A percentile compares a stretch with the other conserved stretches of the same genome.
These are phyloP conservation scores for Daubentonia madagascariensis DNA, from an alignment of 2,113 vertebrate genomes.

Conservation along the genomic window DNA sequence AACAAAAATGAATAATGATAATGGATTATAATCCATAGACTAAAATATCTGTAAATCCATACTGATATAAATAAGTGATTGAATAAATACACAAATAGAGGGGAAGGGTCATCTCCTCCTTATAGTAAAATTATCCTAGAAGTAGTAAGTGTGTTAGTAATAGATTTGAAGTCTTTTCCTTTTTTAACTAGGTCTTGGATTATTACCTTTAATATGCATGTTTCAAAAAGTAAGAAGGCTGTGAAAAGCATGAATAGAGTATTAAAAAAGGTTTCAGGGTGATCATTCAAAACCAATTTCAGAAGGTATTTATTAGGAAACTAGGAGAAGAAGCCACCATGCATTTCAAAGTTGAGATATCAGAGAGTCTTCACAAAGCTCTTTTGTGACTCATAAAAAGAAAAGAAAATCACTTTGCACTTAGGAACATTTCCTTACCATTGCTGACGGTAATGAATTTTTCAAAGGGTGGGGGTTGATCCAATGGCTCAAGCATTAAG, in stretches of 20 bases:
- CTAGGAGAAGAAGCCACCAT: neutral
- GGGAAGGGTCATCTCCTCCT: neutral
- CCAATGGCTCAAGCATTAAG: neutral
- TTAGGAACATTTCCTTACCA: neutral
- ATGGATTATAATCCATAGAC: neutral
- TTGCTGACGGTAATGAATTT: neutral
- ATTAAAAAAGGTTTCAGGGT: conserved; percentile 17
- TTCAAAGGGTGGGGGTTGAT: neutral
- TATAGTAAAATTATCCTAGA: neutral
- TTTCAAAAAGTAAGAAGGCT: neutral
- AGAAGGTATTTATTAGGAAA: conserved; percentile 31
- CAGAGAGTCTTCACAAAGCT: neutral
- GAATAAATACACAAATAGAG: neutral
- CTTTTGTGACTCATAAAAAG: neutral
- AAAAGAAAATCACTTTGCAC: neutral
- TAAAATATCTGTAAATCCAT: neutral
- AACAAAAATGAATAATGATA: neutral
- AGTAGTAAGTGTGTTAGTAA: neutral
- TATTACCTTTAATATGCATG: conserved; percentile 51
- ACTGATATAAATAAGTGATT: neutral
- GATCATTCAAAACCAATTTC: neutral
- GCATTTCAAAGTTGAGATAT: neutral
- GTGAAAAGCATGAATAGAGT: conserved; percentile 11
- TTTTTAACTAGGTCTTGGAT: conserved; percentile 25
- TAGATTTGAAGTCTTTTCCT: neutral